Conservation (phyloP, 2,797 vertebrate species). For the Sciurus vulgaris region DNA sequence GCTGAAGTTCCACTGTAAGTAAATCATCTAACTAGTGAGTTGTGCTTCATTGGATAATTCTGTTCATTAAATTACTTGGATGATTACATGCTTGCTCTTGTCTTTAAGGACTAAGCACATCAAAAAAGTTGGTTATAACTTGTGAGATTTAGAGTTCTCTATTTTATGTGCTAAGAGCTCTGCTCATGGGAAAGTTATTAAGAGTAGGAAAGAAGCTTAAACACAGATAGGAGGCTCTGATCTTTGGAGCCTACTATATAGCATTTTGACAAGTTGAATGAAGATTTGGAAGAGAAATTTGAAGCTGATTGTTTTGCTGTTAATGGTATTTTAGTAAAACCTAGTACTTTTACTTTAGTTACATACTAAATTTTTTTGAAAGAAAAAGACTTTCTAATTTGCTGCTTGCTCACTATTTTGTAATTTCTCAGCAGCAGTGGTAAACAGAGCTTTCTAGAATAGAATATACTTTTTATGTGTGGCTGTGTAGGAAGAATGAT, state of each 20-base stretch:
- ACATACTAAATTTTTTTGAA: neutral
- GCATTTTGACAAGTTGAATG: conserved; percentile 40
- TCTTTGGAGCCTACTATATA: neutral
- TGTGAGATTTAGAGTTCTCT: conserved; percentile 46
- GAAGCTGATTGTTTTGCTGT: conserved; percentile 62
- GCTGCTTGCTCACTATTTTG: conserved; percentile 64
- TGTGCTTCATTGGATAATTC: conserved; percentile 61
- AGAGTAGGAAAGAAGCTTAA: conserved; percentile 24
- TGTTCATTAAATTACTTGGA: conserved; percentile 17
- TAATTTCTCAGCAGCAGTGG: conserved; percentile 64
- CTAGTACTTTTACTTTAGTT: conserved; percentile 48
- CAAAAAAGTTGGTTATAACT: conserved; percentile 52
- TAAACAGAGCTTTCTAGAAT: conserved; percentile 38
- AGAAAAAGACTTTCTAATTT: conserved; percentile 33
- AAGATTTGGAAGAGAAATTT: conserved; percentile 49
- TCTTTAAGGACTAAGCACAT: conserved; percentile 62
- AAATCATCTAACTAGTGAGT: conserved; percentile 42
- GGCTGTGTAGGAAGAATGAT: conserved; percentile 51
- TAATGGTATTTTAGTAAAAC: neutral
- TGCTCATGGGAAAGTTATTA: conserved; percentile 57
- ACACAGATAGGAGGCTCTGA: conserved; percentile 26
- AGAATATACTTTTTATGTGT: conserved; percentile 34
- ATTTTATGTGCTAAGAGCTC: conserved; percentile 65
- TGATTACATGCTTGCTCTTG: conserved; percentile 46
- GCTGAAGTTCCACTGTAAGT: conserved; percentile 78